Evolutionary conservation across 2,888 invertebrate genomes (phyloP).

Genomic region (Euphydryas editha): DNA sequence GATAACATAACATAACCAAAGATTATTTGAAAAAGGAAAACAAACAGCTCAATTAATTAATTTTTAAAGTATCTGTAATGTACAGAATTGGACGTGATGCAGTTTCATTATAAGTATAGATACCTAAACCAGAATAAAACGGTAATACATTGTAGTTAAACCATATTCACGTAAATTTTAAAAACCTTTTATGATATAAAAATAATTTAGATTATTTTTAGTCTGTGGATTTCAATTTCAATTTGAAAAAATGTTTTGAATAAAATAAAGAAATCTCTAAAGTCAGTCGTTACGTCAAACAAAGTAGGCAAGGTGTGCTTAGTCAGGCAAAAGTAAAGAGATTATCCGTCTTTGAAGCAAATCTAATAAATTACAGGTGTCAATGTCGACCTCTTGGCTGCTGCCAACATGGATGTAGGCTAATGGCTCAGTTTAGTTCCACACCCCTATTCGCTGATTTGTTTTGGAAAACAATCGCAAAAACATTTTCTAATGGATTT

Average conservation of each 20-base stretch:
- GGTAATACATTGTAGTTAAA: too few species aligned
- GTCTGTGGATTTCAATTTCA: too few species aligned
- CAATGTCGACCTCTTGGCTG: constrained; percentile 58
- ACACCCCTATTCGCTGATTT: constrained; percentile 43
- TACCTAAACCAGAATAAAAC: too few species aligned
- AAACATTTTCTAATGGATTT: constrained; percentile 34
- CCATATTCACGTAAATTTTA: too few species aligned
- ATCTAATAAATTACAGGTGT: constrained; percentile 78
- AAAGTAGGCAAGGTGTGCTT: constrained; percentile 22
- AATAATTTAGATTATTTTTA: too few species aligned
- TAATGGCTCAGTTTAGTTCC: constrained; percentile 48
- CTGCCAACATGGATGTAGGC: constrained; percentile 41
- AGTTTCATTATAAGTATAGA: too few species aligned
- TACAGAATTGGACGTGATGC: too few species aligned
- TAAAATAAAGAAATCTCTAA: constrained; percentile 20
- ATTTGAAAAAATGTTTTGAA: background rate
- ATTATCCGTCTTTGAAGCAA: constrained; percentile 69
- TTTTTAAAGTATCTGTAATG: too few species aligned
- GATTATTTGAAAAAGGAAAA: too few species aligned
- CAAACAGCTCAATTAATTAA: too few species aligned
- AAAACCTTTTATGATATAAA: too few species aligned
- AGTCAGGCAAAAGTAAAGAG: constrained; percentile 54
- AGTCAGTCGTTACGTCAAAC: constrained; percentile 20
- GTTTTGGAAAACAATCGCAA: constrained; percentile 46
- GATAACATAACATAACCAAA: too few species aligned